These are phyloP conservation scores for Acrocephalus scirpaceus DNA, from an alignment of 2,797 vertebrate species.

Conservation along the genomic window DNA sequence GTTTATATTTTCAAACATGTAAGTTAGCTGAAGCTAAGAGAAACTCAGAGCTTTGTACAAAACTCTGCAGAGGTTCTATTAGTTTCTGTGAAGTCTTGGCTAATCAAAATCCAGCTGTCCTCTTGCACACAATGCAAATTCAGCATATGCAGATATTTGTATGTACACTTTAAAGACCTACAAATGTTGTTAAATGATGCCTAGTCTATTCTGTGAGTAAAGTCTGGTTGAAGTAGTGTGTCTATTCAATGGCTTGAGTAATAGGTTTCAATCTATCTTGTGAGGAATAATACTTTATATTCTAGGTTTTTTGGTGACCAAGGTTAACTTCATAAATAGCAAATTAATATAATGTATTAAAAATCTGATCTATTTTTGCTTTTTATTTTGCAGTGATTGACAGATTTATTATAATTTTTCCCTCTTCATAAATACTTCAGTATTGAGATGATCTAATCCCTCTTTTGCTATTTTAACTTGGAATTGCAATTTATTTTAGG, in stretches of 20 bases:
- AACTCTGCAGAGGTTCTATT: not conserved
- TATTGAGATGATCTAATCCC: not conserved
- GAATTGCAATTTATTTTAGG: not conserved
- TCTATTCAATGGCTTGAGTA: not conserved
- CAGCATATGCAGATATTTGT: not conserved
- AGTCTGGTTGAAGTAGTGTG: not conserved
- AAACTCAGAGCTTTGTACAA: not conserved
- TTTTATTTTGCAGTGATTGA: conserved; percentile 17
- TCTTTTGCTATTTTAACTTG: not conserved
- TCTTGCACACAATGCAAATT: not conserved
- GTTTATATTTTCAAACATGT: not conserved
- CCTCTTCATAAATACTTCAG: conserved; percentile 4
- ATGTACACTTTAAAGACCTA: not conserved
- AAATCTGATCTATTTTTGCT: not conserved
- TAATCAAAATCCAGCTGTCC: not conserved
- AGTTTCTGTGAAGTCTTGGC: not conserved
- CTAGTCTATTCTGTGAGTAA: not conserved
- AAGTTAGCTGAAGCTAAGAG: not conserved
- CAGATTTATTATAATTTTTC: not conserved
- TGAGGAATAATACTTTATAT: not conserved
- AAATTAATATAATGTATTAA: not conserved
- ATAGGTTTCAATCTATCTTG: not conserved
- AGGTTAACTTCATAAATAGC: not conserved
- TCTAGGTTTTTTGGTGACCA: not conserved
- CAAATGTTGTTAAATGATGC: not conserved